Conservation (phyloP, 2,888 invertebrate species). For the Tachystola acroxantha region DNA sequence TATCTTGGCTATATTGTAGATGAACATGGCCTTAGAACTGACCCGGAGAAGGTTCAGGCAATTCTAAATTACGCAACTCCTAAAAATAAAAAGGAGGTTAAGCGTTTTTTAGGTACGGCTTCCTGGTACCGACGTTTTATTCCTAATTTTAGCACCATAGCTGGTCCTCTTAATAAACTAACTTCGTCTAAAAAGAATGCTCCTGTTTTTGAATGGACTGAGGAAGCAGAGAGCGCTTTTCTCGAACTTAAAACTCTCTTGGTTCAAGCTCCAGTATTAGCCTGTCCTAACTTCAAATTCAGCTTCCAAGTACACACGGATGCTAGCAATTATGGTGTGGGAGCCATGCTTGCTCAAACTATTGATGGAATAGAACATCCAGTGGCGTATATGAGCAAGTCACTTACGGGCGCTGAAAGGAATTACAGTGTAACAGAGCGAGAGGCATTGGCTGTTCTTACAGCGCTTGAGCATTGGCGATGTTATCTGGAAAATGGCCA, state of each 20-base stretch:
- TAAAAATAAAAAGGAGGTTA: slow-evolving; percentile 15
- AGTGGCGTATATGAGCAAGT: slow-evolving; percentile 12
- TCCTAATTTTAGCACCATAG: slow-evolving; percentile 19
- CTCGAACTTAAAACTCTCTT: neutral
- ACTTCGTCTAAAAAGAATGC: slow-evolving; percentile 18
- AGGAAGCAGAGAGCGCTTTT: neutral
- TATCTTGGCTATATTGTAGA: slow-evolving; percentile 27
- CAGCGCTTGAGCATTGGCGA: slow-evolving; percentile 25
- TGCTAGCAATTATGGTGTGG: slow-evolving; percentile 17
- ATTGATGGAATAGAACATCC: slow-evolving; percentile 18
- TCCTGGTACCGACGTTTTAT: slow-evolving; percentile 23
- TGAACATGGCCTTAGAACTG: slow-evolving; percentile 18
- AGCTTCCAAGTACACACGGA: slow-evolving; percentile 16
- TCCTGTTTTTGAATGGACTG: slow-evolving; percentile 18
- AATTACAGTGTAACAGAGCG: slow-evolving; percentile 27
- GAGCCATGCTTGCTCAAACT: slow-evolving; percentile 16
- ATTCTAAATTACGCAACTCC: slow-evolving; percentile 21
- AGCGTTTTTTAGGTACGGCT: slow-evolving; percentile 20
- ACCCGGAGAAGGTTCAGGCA: slow-evolving; percentile 22
- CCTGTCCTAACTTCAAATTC: slow-evolving; percentile 11
- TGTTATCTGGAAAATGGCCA: too few species aligned
- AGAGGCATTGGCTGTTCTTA: slow-evolving; percentile 23
- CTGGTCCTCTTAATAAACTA: slow-evolving; percentile 21
- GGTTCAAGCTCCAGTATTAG: slow-evolving; percentile 9
- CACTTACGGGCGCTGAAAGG: slow-evolving; percentile 9